These are phyloP conservation scores for Pipa parva DNA, from an alignment of 2,113 vertebrate species.

Conservation along the genomic window DNA sequence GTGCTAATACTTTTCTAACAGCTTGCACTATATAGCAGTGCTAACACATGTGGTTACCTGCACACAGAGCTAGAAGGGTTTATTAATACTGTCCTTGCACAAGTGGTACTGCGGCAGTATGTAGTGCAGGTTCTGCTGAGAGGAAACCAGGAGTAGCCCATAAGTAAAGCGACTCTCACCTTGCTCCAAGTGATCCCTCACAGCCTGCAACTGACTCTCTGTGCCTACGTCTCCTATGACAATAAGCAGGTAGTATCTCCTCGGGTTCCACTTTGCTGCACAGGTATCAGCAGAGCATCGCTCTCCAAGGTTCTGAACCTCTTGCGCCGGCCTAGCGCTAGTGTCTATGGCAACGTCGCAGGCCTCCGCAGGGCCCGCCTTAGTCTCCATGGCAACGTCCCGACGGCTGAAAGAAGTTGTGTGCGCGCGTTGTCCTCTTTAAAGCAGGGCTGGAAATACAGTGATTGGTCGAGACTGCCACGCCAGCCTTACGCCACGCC, in stretches of 20 bases:
- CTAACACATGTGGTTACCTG: too few species aligned
- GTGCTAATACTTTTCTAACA: too few species aligned
- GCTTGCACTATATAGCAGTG: too few species aligned
- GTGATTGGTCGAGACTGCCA: slow-evolving; percentile 60
- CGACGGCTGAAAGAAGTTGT: slow-evolving; percentile 48
- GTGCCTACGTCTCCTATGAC: slow-evolving; percentile 77
- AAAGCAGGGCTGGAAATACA: slow-evolving; percentile 43
- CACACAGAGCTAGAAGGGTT: too few species aligned
- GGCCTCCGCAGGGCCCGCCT: slow-evolving; percentile 57
- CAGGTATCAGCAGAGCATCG: slow-evolving; percentile 41
- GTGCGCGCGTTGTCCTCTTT: slow-evolving; percentile 52
- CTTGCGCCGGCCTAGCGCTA: slow-evolving; percentile 51
- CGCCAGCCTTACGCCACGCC: neutral
- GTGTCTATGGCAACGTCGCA: slow-evolving; percentile 79
- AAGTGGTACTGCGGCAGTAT: neutral
- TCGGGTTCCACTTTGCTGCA: slow-evolving; percentile 50
- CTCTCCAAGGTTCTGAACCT: slow-evolving; percentile 57
- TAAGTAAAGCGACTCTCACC: slow-evolving; percentile 62
- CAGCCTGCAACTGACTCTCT: slow-evolving; percentile 68
- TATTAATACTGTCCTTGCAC: too few species aligned
- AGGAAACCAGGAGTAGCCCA: too few species aligned
- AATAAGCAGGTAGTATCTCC: slow-evolving; percentile 75
- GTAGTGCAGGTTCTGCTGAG: too few species aligned
- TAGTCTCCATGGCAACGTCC: slow-evolving; percentile 86
- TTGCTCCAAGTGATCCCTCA: slow-evolving; percentile 72